Conservation (phyloP, 2,797 vertebrate genomes). For the Melanotaenia parkinsoni region DNA sequence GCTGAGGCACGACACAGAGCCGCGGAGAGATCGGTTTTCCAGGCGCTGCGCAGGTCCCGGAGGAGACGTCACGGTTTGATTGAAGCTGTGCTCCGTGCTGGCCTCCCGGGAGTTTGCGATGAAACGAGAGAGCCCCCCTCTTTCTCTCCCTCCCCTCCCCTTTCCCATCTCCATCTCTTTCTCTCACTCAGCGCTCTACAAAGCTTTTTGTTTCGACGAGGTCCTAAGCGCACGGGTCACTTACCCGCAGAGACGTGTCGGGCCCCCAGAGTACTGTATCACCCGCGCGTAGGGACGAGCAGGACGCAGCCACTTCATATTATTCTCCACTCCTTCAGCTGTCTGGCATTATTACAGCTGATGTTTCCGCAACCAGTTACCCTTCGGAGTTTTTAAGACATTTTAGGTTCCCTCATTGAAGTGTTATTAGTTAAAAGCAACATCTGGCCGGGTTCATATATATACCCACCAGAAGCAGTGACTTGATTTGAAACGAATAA, state of each 20-base stretch:
- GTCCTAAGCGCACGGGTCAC: conserved; percentile 79
- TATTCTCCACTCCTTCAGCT: conserved; percentile 9
- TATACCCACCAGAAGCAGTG: background rate
- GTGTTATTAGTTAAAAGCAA: background rate
- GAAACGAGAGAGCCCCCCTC: conserved; percentile 78
- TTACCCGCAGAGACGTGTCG: conserved; percentile 70
- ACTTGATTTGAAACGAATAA: background rate
- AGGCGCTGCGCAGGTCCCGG: conserved; percentile 81
- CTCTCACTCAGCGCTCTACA: conserved; percentile 71
- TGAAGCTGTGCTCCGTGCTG: conserved; percentile 83
- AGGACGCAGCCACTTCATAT: conserved; percentile 18
- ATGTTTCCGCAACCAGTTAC: conserved; percentile 11
- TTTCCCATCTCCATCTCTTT: background rate
- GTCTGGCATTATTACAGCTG: conserved; percentile 2
- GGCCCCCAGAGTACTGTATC: conserved; percentile 15
- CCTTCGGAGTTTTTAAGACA: conserved; percentile 2
- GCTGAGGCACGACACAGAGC: conserved; percentile 74
- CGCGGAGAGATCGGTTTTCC: conserved; percentile 82
- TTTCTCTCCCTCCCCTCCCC: background rate
- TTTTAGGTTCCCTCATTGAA: background rate
- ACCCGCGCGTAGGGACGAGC: conserved; percentile 26
- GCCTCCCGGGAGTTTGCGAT: conserved; percentile 83
- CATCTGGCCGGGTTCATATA: background rate
- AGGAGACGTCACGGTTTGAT: conserved; percentile 87
- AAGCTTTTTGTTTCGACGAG: conserved; percentile 81